Base-by-base conservation (phyloP, 1,140 invertebrate species). In the Drosophila nigrodunni region DNA sequence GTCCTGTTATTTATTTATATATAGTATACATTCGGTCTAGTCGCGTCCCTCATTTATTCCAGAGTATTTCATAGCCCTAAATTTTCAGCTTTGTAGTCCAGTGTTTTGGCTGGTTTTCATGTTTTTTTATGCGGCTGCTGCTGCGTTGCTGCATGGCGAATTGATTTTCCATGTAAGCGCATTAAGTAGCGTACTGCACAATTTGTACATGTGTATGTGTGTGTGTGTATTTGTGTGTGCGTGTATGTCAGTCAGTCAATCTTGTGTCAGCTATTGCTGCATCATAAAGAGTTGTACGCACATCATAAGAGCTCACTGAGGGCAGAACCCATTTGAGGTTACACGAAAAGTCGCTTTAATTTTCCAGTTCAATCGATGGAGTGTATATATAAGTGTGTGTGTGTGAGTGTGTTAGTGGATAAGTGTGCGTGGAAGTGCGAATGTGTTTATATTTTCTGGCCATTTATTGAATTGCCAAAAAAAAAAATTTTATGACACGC, bases 101-200 rank as follows among this genome's bases (percentile, higher is more conserved):
- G 15, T 34, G 11, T 50, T 21, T 52, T 68, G 15, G 35, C 50
- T 15, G 50, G 50, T 50, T 57, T 34, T 37, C 21, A 21, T 21
- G 18, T 52, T 11, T 25, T 18, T 58, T 58, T 80, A 64, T 68
- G 34, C 34, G n/a, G 30, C 7, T 46, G 43, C 25, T 13, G 9
- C 47, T 65, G n/a, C 13, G 34, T 21, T 44, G 58, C 55, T 43
- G 67, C 39, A 46, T 37, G 34, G 54, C 10, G 82, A 89, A 88
- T 88, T 89, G 83, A 69, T 80, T 88, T 88, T 89, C 62, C 85
- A 72, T 88, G 83, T 88, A 80, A 83, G 69, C 77, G 75, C 77
- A 83, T 80, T 88, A 88, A 80, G 60, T 47, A 77, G 61, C 47
- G 64, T 77, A 55, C 52, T 81, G 64, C 79, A 68, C 72, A 75